Evolutionary conservation across 2,113 vertebrate species (phyloP), one percentile per base, ranked within the genome.

Genomic region (Trichechus manatus): DNA sequence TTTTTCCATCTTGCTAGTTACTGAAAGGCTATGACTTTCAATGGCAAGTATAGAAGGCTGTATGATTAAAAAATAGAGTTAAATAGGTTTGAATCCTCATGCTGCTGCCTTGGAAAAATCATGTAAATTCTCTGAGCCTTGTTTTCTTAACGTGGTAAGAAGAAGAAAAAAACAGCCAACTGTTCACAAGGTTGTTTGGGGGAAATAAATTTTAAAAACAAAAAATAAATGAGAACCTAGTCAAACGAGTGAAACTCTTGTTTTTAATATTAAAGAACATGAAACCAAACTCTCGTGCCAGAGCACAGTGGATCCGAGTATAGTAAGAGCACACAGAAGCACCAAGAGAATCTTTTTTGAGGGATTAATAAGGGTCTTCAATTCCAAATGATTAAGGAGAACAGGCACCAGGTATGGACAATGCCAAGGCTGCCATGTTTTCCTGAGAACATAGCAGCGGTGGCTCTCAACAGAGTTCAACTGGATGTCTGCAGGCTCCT

Each of bases 181-280:
- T 53, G 50, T 6, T 87, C 20, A 11, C 19, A 85, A 88, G 22
- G 5, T 66, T 81, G 42, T 94, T 96, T 93, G 53, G 25, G 86
- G 7, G 8, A 74, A 74, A 17, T 36, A 63, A 96, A 91, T 27
- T 33, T 33, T 78, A 29, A 50, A 50, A 79, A 50, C 14, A 50
- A 79, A 31, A 93, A 78, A 44, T 13, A 77, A 85, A n/a, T 39
- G 56, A 91, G 27, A 14, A 7, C 13, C 33, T 83, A 39, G 56
- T 84, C 10, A 64, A 89, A 83, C 79, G 27, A 83, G 22, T 44
- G 82, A 89, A 93, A 53, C 4, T 80, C 50, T 82, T 90, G 7
- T 66, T 97, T 95, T 87, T 72, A 89, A 25, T 81, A 74, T 70
- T 27, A 86, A 93, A 42, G 31, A 72, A 96, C 14, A 42, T 66